A percentile compares a stretch with the other conserved stretches of the same genome.
These are phyloP conservation scores for Catostomus latipinnis DNA, from an alignment of 2,797 vertebrate genomes.

Conservation along the genomic window DNA sequence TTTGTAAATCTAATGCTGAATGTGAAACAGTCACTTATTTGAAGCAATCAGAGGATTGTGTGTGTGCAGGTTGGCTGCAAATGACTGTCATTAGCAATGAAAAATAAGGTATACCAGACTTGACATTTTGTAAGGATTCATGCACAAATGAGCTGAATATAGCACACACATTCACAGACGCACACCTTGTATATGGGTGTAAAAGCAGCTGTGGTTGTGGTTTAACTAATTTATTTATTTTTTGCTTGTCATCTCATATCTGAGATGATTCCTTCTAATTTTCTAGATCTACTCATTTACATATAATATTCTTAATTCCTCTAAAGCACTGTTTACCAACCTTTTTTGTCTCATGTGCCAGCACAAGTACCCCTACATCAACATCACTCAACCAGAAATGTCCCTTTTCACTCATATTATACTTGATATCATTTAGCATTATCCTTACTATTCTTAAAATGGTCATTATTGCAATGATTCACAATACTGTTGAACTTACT, in stretches of 20 bases:
- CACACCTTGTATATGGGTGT: not conserved
- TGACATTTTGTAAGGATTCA: constrained; percentile 1
- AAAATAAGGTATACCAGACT: too few species aligned
- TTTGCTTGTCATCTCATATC: not conserved
- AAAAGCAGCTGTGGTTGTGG: not conserved
- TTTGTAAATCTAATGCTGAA: constrained; percentile 11
- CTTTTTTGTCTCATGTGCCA: not conserved
- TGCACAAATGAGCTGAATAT: constrained; percentile 30
- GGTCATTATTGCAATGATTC: too few species aligned
- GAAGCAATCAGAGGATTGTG: constrained; percentile 11
- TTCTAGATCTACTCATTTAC: not conserved
- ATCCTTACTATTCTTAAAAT: too few species aligned
- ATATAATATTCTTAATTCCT: not conserved
- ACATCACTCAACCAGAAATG: too few species aligned
- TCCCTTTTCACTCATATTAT: too few species aligned
- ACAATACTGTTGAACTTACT: too few species aligned
- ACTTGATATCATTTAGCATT: too few species aligned
- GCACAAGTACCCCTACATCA: too few species aligned
- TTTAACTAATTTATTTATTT: not conserved
- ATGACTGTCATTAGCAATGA: too few species aligned
- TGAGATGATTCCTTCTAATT: not conserved
- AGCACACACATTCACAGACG: not conserved
- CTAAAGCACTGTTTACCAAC: not conserved
- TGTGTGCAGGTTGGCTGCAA: not conserved
- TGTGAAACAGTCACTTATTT: constrained; percentile 22